Evolutionary conservation across 2,888 invertebrate genomes (phyloP).

Genomic region (Fabriciana adippe): DNA sequence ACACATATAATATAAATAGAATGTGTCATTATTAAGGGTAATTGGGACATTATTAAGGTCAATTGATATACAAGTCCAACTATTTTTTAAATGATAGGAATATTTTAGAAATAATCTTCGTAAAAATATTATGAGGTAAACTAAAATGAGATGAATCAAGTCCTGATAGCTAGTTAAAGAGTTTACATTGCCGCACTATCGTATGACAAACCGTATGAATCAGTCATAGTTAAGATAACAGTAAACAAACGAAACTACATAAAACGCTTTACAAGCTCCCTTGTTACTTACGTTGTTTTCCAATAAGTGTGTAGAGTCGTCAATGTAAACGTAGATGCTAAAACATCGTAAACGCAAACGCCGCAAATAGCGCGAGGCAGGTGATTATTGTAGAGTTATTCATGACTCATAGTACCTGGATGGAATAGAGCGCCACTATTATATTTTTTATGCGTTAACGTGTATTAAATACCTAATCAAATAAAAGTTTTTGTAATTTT

Average conservation of each 20-base stretch:
- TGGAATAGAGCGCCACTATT: conserved; percentile 33
- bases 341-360: conserved; percentile 31
- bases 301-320: conserved; percentile 21
- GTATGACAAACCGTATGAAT: conserved; percentile 37
- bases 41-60: no score
- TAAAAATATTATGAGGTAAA: no score
- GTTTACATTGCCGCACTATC: conserved; percentile 29
- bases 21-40: no score
- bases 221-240: conserved; percentile 31
- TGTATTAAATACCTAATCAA: conserved; percentile 7
- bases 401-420: conserved; percentile 50
- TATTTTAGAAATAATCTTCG: no score
- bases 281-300: conserved; percentile 3
- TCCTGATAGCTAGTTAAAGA: conserved; percentile 31
- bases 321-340: conserved; percentile 39
- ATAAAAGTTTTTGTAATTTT: conserved; percentile 7
- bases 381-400: conserved; percentile 56
- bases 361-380: conserved; percentile 39
- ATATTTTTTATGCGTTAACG: conserved; percentile 24
- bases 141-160: conserved; percentile 33
- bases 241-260: conserved; percentile 17
- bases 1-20: no score
- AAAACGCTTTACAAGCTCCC: conserved; percentile 25
- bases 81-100: no score
- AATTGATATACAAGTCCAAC: no score